Base-by-base conservation (phyloP, 1,140 invertebrate genomes). In the Drepana arcuata region DNA sequence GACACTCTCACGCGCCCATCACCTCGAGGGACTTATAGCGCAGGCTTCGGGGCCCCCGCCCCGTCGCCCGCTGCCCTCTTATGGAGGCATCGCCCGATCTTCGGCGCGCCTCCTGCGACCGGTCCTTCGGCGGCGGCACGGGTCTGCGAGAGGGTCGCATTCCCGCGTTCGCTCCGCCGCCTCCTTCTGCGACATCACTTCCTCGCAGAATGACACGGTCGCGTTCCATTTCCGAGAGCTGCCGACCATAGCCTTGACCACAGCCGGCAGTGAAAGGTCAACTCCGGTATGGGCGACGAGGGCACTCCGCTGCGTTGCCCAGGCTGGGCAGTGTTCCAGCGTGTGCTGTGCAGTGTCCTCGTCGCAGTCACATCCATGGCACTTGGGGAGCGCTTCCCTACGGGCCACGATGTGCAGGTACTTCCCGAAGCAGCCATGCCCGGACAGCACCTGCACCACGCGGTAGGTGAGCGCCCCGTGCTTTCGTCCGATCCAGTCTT, bases 331-430 rank as follows among this genome's bases (percentile, higher is more conserved):
- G 1, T 7, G 24, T 11, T 16, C 31, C 2, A 45, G 25, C 2
- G 42, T 45, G 18, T 45, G 35, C 13, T 34, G 15, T 1, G 35
- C 35, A 6, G 34, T 38, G 34, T 44, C 34, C 12, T 33, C 31
- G 5, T 3, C 41, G n/a, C 23, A 23, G 14, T 30, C 28, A 11
- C 41, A 44, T 7, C 33, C 13, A 13, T 44, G 41, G 24, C 41
- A 44, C 12, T 6, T 11, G 6, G 33, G 14, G 0, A 31, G 23
- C 1, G n/a, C 23, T 27, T 37, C 34, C 30, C 29, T 16, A 5
- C 34, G 14, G 5, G 16, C 14, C 2, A 37, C 16, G 2, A 5
- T 6, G 16, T 26, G 16, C 34, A 44, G 29, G 30, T 37, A 37
- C 11, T 18, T n/a, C 1, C 41, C 41, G 34, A 43, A 43, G n/a